Percentiles rank a stretch among this genome's conserved stretches.
Evolutionary conservation across 2,113 vertebrate species (phyloP).

Genomic region (Mystacornis crossleyi): DNA sequence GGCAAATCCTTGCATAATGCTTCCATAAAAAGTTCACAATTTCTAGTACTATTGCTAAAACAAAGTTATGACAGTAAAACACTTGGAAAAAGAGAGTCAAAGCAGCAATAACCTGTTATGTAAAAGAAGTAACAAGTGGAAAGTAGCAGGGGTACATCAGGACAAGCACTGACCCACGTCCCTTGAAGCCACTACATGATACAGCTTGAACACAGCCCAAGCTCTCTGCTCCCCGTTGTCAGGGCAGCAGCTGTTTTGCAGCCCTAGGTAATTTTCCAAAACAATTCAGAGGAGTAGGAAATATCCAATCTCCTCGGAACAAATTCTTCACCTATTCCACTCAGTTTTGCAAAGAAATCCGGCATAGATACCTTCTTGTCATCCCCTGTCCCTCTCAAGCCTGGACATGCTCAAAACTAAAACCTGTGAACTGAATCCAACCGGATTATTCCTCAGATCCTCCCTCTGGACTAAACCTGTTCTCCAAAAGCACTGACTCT

Average conservation of each 20-base stretch:
- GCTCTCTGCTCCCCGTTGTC: conserved; percentile 7
- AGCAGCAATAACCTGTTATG: neutral
- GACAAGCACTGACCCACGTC: neutral
- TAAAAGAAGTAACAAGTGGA: neutral
- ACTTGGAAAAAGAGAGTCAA: neutral
- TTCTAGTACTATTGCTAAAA: neutral
- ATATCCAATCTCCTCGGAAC: neutral
- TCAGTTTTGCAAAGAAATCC: neutral
- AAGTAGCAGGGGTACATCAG: neutral
- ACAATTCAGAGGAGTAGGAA: neutral
- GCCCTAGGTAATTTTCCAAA: conserved; percentile 38
- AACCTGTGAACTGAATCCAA: neutral
- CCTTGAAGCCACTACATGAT: neutral
- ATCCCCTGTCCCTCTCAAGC: neutral
- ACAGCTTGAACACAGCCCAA: neutral
- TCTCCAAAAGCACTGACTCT: neutral
- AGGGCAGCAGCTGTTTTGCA: neutral
- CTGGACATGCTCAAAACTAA: neutral
- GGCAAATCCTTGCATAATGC: neutral
- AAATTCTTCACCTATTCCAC: neutral
- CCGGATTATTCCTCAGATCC: neutral
- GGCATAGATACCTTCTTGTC: neutral
- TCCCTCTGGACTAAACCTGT: neutral
- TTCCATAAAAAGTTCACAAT: rapidly evolving
- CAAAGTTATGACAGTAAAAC: neutral